Base-by-base conservation (phyloP, 92 coral and sea anemone genomes). In the Umimayanthus chanpuru region DNA sequence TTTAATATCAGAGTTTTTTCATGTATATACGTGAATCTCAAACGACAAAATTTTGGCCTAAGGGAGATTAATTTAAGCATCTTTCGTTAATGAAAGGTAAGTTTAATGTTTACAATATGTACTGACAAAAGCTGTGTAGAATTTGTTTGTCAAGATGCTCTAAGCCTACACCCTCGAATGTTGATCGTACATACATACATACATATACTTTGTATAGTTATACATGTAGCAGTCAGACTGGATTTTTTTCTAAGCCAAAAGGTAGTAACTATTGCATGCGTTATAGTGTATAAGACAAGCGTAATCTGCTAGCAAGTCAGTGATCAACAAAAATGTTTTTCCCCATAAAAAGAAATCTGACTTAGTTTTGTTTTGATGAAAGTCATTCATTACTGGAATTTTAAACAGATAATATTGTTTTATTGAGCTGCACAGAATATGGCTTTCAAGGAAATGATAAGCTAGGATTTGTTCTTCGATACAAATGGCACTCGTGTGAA, bases 41-140 rank as follows among this genome's bases (percentile, higher is more conserved):
- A 72, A 23, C 40, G 76, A 25, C 76, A 28, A 72, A 72, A 72
- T 72, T 72, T 32, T 72, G 76, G 76, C 76, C 76, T 72, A 10
- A 72, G 76, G 76, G 76, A 30, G 6, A 18, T 21, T 61, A 61
- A 44, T n/a, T n/a, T n/a, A 53, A 23, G 68, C 68, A 20, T 61
- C 25, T 61, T 61, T 72, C 21, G 76, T 72, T 28, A 2, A 28
- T 72, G 36, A 32, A 72, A 72, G 76, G 76, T 28, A 72, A 29
- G 76, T 28, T 71, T 29, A 16, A 28, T 72, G 76, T 72, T 72
- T 72, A 72, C 76, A 29, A 15, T 28, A 23, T 11, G 41, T 72
- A 72, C 76, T 26, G 10, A 26, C 76, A 72, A 11, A 72, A 61
- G 68, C 68, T 21, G 68, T 16, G 6, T 61, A 16, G 21, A 61